Evolutionary conservation across 2,797 vertebrate genomes (phyloP).

Genomic region (Ispidina picta): DNA sequence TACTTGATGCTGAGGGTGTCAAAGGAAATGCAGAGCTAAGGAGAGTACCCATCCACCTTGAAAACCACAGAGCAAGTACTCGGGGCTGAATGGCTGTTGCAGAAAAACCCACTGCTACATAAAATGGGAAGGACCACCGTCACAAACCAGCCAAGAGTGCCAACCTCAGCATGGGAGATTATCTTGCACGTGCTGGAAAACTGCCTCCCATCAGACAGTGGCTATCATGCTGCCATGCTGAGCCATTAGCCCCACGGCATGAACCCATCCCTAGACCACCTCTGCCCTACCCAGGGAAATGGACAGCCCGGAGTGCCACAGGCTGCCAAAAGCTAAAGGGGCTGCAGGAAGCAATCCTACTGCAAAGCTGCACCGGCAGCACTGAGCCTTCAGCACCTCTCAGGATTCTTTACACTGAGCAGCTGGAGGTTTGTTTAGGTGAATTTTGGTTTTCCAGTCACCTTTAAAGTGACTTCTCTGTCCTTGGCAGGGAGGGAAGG

Average conservation of each 20-base stretch:
- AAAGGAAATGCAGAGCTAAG: background rate
- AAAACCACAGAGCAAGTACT: background rate
- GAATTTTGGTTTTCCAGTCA: background rate
- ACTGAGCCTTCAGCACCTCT: background rate
- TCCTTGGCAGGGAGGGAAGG: background rate
- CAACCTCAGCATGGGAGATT: background rate
- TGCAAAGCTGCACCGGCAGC: fast-evolving
- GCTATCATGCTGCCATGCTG: background rate
- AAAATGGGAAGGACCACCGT: fast-evolving
- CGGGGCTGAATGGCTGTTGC: background rate
- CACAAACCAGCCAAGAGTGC: background rate
- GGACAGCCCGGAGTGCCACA: background rate
- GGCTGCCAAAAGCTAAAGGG: background rate
- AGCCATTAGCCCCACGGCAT: background rate
- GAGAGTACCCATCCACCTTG: background rate
- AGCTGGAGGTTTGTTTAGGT: background rate
- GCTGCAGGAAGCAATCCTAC: background rate
- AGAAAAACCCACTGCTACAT: background rate
- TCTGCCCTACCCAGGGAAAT: background rate
- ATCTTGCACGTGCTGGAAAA: background rate
- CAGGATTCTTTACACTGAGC: background rate
- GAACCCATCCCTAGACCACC: background rate
- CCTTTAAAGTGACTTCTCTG: background rate
- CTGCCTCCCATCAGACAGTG: background rate
- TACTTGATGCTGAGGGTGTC: background rate